A percentile compares a stretch with the other conserved stretches of the same genome.
These are phyloP conservation scores for Schizotus pectinicornis DNA, from an alignment of 2,888 invertebrate species.

Conservation along the genomic window DNA sequence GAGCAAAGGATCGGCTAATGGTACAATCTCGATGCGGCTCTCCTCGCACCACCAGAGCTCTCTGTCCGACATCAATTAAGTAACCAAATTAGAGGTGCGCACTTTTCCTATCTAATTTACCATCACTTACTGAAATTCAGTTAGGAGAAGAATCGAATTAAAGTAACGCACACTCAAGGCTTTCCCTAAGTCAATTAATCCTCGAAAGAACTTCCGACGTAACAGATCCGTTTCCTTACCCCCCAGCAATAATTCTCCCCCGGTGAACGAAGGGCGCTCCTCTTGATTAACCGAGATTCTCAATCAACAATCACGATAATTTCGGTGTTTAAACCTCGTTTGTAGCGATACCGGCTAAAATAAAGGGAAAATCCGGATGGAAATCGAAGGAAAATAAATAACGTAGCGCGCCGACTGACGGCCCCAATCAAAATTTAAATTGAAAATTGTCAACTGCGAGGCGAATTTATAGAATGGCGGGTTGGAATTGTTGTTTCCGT, in stretches of 20 bases:
- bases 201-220: slow-evolving; percentile 4
- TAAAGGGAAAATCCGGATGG: background rate
- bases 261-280: background rate
- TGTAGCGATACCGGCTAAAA: background rate
- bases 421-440: slow-evolving; percentile 35
- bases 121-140: slow-evolving; percentile 17
- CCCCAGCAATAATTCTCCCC: background rate
- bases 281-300: background rate
- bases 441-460: slow-evolving; percentile 33
- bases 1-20: no score
- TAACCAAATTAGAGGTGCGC: slow-evolving; percentile 18
- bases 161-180: slow-evolving; percentile 15
- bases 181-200: slow-evolving; percentile 16
- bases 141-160: slow-evolving; percentile 20
- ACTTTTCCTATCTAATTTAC: slow-evolving; percentile 18
- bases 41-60: slow-evolving; percentile 5
- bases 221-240: slow-evolving; percentile 1
- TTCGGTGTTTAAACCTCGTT: slow-evolving; percentile 2
- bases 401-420: slow-evolving; percentile 25
- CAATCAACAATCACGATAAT: background rate
- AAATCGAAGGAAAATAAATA: slow-evolving; percentile 29
- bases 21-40: background rate
- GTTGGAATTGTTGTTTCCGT: slow-evolving; percentile 31
- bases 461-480: slow-evolving; percentile 27
- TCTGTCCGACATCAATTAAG: slow-evolving; percentile 11